Conservation (phyloP, 1,140 invertebrate genomes). For the Calephelis virginiensis region DNA sequence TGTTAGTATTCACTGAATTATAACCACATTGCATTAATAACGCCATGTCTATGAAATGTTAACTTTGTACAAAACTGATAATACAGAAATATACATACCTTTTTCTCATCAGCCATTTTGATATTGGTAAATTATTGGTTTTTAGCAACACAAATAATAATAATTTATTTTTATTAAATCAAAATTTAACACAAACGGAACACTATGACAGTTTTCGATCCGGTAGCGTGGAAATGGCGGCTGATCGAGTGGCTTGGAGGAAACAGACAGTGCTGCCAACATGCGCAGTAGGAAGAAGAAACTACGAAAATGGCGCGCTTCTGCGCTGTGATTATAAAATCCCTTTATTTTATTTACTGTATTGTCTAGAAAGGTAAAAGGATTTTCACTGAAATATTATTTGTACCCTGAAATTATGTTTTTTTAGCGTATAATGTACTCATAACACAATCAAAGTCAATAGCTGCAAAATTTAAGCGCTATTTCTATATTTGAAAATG, state of each 20-base stretch:
- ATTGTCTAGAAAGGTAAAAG: neutral
- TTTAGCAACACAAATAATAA: conserved; percentile 46
- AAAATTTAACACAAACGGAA: conserved; percentile 47
- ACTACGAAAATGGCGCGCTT: conserved; percentile 52
- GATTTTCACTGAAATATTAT: too few relatives aligned
- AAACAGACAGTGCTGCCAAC: conserved; percentile 68
- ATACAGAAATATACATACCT: conserved; percentile 66
- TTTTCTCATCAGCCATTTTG: conserved; percentile 82
- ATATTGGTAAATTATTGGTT: conserved; percentile 42
- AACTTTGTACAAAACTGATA: conserved; percentile 44
- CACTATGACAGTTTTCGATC: conserved; percentile 61
- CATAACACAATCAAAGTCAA: too few relatives aligned
- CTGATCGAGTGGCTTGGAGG: conserved; percentile 62
- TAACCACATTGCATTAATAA: conserved; percentile 64
- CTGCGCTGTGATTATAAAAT: conserved; percentile 41
- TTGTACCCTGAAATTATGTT: too few relatives aligned
- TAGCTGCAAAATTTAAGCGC: too few relatives aligned
- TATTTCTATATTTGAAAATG: too few relatives aligned
- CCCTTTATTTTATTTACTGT: too few relatives aligned
- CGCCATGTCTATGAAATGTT: conserved; percentile 62
- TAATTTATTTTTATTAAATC: conserved; percentile 38
- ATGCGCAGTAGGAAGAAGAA: conserved; percentile 46
- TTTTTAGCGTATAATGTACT: too few relatives aligned
- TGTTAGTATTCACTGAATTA: conserved; percentile 24
- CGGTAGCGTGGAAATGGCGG: conserved; percentile 75